These are phyloP conservation scores for Polylopha cassiicola DNA, from an alignment of 2,888 invertebrate species.

Conservation along the genomic window DNA sequence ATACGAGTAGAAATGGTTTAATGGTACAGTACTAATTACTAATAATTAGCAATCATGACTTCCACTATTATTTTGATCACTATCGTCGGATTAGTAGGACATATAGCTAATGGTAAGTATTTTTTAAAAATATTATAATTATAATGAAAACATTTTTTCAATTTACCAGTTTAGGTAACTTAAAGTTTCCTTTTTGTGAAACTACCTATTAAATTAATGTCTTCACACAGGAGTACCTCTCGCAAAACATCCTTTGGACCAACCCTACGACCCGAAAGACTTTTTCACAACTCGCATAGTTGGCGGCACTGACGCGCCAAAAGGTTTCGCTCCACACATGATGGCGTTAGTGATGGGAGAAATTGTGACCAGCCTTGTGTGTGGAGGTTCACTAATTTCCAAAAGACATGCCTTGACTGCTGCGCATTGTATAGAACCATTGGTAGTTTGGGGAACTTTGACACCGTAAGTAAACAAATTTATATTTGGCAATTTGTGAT, in stretches of 20 bases:
- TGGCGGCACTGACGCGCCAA: conserved; percentile 17
- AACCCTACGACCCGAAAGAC: conserved; percentile 6
- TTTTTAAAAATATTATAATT: no score
- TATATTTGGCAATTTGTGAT: no score
- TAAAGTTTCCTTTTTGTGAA: no score
- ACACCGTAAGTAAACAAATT: not conserved
- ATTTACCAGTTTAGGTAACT: no score
- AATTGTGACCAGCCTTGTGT: conserved; percentile 5
- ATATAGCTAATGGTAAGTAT: conserved; percentile 7
- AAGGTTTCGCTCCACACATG: conserved; percentile 16
- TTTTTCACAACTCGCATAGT: conserved; percentile 16
- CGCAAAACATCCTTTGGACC: conserved; percentile 1
- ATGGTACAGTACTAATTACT: conserved; percentile 1
- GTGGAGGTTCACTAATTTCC: conserved; percentile 16
- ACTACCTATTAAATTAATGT: no score
- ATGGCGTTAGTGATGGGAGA: conserved; percentile 14
- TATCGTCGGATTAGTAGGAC: conserved; percentile 2
- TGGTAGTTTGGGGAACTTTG: not conserved
- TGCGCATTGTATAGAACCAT: conserved; percentile 20
- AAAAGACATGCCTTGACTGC: conserved; percentile 9
- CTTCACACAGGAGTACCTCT: no score
- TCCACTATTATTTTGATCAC: not conserved
- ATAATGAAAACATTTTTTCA: no score
- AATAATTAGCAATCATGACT: conserved; percentile 4
- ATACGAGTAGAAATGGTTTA: not conserved